Conservation (phyloP, 2,113 vertebrate species). For the Caretta caretta region DNA sequence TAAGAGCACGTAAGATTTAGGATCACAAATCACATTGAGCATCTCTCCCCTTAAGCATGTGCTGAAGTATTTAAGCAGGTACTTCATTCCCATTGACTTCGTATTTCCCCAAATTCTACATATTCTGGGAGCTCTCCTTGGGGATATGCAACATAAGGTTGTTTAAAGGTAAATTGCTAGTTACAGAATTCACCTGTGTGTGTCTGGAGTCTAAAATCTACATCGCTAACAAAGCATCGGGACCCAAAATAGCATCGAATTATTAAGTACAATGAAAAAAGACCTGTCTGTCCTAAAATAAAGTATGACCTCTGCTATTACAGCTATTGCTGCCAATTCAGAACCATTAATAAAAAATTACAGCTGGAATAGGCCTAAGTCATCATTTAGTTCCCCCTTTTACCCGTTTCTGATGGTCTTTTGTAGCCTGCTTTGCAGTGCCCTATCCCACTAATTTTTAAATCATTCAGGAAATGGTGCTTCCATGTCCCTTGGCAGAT, state of each 20-base stretch:
- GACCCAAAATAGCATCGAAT: constrained; percentile 34
- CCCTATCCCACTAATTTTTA: background rate
- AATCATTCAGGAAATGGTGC: background rate
- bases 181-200: constrained; percentile 14
- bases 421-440: background rate
- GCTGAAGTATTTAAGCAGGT: background rate
- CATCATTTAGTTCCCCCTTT: constrained; percentile 47
- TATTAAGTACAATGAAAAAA: constrained; percentile 36
- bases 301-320: background rate
- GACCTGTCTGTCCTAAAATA: constrained; percentile 35
- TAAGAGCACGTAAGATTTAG: background rate
- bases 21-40: constrained; percentile 18
- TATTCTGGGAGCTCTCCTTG: background rate
- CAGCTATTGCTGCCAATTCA: background rate
- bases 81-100: background rate
- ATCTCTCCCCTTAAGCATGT: background rate
- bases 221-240: background rate
- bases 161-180: background rate
- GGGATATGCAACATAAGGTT: background rate
- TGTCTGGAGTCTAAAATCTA: constrained; percentile 22
- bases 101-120: background rate
- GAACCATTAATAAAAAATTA: constrained; percentile 29
- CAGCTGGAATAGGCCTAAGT: constrained; percentile 26
- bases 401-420: constrained; percentile 4
- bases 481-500: background rate